Base-by-base conservation (phyloP, 1,140 invertebrate species). In the Tribolium castaneum region DNA sequence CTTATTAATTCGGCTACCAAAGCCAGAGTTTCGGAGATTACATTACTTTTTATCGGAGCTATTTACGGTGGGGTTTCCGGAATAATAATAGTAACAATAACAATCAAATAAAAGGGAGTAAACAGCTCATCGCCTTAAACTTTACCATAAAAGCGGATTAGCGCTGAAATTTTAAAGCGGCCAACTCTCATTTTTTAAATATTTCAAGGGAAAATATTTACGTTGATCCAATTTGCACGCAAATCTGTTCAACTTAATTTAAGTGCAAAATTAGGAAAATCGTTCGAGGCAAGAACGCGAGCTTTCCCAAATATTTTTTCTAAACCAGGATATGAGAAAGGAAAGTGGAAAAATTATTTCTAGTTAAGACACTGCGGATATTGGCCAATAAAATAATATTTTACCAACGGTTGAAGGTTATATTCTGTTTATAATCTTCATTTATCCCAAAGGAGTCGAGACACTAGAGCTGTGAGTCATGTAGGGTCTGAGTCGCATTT, bases 1-100 rank as follows among this genome's bases (percentile, higher is more conserved):
- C 59, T 66, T 66, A 66, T 66, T 66, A 66, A 66, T 66, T 35
- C 59, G 25, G 56, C 3, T 16, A 56, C 52, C 25, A 56, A 56
- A 56, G 52, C 54, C 13, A 22, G 16, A 45, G 9, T 45, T 45
- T 45, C 22, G 19, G 19, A 59, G 54, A 59, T 59, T 59, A 59
- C 54, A 25, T 19, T 59, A 25, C 54, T 35, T 66, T 66, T 66
- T 66, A 66, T 66, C 30, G 59, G 30, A 66, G 25, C 59, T 66
- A 35, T 66, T 66, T 66, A 34, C 25, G n/a, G 59, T 7, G 30
- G 19, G 19, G 19, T 59, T 66, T 66, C 9, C 14, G 59, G 59
- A 59, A 16, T 16, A 16, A 52, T 52, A 52, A 52, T 19, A 19
- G 51, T 19, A 14, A 52, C 51, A 45, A 45, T 45, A 45, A 45